A percentile compares a stretch with the other conserved stretches of the same genome.
Evolutionary conservation across 2,113 vertebrate species (phyloP).

Genomic region (Oreochromis niloticus): DNA sequence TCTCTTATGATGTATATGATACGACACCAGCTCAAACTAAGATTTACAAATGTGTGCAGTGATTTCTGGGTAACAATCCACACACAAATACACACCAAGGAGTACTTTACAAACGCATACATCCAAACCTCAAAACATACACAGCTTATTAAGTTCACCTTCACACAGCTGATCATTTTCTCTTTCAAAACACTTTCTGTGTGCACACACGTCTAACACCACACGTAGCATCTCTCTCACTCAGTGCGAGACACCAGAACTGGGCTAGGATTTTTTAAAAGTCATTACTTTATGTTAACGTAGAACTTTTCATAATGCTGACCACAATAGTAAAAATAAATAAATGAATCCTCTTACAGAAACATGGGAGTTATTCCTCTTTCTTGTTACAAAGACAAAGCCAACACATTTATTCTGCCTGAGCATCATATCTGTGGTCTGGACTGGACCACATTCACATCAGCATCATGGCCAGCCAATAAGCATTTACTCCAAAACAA

Average conservation of each 20-base stretch:
- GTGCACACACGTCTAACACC: neutral
- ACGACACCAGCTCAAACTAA: neutral
- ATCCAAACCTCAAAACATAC: neutral
- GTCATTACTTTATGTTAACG: neutral
- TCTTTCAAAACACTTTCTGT: neutral
- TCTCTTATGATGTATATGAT: fast-evolving
- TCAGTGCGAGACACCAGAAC: neutral
- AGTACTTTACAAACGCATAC: fast-evolving
- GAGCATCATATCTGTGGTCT: neutral
- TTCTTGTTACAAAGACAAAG: neutral
- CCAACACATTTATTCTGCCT: neutral
- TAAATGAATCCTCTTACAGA: neutral
- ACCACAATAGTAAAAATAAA: neutral
- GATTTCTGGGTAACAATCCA: neutral
- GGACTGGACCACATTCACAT: neutral
- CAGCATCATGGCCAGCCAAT: neutral
- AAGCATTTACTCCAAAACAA: neutral
- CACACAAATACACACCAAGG: neutral
- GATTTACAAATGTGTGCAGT: neutral
- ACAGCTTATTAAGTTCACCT: neutral
- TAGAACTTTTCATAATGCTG: neutral
- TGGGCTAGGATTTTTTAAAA: neutral
- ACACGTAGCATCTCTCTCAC: neutral
- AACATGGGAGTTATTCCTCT: neutral
- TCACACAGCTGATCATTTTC: neutral